Evolutionary conservation across 2,113 vertebrate genomes (phyloP).

Genomic region (Zosterops japonicus): DNA sequence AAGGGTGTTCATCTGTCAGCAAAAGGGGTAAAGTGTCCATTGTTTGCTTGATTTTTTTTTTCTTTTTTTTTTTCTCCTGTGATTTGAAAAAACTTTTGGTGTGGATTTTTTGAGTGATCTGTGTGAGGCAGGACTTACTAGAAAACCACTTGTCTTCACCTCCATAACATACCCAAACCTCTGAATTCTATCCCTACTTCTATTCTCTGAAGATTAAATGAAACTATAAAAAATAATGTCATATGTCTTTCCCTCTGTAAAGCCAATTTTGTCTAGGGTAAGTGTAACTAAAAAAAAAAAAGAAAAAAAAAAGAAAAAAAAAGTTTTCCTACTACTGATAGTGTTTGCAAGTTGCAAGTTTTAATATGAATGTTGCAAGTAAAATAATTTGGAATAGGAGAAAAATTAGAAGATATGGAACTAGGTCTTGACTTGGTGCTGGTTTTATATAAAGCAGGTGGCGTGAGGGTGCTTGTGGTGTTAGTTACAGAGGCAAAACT

Average conservation of each 20-base stretch:
- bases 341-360: background rate
- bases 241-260: background rate
- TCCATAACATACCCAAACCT: background rate
- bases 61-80: background rate
- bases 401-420: background rate
- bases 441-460: background rate
- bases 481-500: background rate
- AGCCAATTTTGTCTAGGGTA: background rate
- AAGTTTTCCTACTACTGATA: background rate
- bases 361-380: background rate
- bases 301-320: background rate
- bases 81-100: background rate
- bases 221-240: background rate
- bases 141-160: background rate
- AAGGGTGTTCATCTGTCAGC: background rate
- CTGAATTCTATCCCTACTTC: background rate
- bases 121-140: background rate
- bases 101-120: background rate
- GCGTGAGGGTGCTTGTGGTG: background rate
- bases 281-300: background rate
- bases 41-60: background rate
- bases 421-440: background rate
- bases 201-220: background rate
- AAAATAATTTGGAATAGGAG: background rate
- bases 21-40: accelerated